Evolutionary conservation across 2,797 vertebrate genomes (phyloP), one percentile per base, ranked within the genome.

Genomic region (Sebastes minor): DNA sequence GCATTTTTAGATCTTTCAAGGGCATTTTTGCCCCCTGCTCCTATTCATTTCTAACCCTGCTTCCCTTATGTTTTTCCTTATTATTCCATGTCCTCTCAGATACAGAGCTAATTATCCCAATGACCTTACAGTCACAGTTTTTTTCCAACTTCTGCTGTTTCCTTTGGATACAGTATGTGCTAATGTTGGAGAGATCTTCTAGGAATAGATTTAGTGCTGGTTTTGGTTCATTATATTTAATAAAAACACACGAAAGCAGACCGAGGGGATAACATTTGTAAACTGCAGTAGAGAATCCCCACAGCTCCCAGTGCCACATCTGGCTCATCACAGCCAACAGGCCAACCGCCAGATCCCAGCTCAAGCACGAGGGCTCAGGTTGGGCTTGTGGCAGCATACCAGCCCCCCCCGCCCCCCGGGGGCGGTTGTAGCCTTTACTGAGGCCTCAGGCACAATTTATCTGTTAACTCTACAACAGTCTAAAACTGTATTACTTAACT

Each of bases 241-340:
- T 71, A n/a, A 71, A 80, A 88, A 74, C 25, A 78, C 64, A 46
- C 12, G 74, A 65, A 76, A 65, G 27, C 55, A 71, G 55, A 80
- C 68, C 35, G 57, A 70, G 46, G 56, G 63, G 65, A 76, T 65
- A 82, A 72, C 71, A 69, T 78, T 84, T 86, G 85, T 67, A 80
- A 88, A 81, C 77, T 56, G 84, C 70, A 76, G 83, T n/a, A 33
- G 78, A 88, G 70, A 94, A 92, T 92, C 85, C 92, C 89, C 88
- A 88, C 71, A 81, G 92, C 87, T 92, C 88, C 83, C 80, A 88
- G 84, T 85, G 92, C 83, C 94, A 90, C 95, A 95, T 95, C 95
- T 95, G 95, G 91, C 91, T 91, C 92, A 88, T 89, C 89, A 88
- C 73, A 72, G 61, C 81, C 88, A 91, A 78, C 88, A 77, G 86